Percentiles rank a stretch among this genome's conserved stretches.
Conservation (phyloP, 2,888 invertebrate genomes). For the Dascillus cervinus region DNA sequence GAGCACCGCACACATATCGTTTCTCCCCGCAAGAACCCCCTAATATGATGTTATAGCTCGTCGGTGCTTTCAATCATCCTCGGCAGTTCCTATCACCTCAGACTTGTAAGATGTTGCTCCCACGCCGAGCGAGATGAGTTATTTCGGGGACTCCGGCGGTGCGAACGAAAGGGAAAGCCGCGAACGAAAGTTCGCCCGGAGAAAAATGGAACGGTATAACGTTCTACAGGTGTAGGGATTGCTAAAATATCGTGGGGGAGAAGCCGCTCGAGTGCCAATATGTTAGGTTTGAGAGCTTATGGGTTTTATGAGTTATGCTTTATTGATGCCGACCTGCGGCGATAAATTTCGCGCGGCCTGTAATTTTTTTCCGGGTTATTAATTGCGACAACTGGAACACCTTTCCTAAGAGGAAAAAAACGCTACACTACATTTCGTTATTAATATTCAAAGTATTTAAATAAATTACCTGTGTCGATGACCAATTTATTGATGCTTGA, state of each 20-base stretch:
- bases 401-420: too few species aligned
- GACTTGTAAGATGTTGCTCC: constrained; percentile 2
- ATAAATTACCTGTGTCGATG: too few species aligned
- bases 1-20: constrained; percentile 39
- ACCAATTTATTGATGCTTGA: too few species aligned
- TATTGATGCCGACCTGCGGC: too few species aligned
- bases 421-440: too few species aligned
- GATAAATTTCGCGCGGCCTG: too few species aligned
- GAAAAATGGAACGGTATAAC: constrained; percentile 19
- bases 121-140: constrained; percentile 1
- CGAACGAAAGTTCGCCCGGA: constrained; percentile 2
- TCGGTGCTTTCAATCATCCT: constrained; percentile 41
- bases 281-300: constrained; percentile 35
- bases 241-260: constrained; percentile 39
- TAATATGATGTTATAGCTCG: constrained; percentile 45
- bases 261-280: constrained; percentile 36
- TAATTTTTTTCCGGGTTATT: too few species aligned
- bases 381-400: too few species aligned
- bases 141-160: not conserved
- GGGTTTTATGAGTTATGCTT: constrained; percentile 34
- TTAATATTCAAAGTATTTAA: too few species aligned
- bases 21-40: constrained; percentile 33
- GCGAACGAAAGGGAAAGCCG: too few species aligned
- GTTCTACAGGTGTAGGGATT: constrained; percentile 39
- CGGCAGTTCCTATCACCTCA: constrained; percentile 14